Evolutionary conservation across 2,888 invertebrate genomes (phyloP).

Genomic region (Pseudococcus longispinus): DNA sequence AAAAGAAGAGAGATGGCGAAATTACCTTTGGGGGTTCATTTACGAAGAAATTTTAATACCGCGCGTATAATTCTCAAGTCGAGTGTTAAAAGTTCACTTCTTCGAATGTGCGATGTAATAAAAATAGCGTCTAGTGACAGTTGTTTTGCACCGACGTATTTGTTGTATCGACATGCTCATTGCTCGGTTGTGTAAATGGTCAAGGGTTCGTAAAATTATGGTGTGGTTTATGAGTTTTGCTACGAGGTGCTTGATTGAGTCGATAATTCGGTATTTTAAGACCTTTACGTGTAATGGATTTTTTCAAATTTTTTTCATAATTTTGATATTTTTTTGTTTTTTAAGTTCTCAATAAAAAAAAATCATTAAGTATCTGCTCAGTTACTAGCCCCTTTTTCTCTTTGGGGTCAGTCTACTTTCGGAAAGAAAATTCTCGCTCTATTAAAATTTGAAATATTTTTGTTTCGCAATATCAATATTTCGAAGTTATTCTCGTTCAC

Average conservation of each 20-base stretch:
- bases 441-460: no score
- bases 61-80: conserved; percentile 18
- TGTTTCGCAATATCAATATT: no score
- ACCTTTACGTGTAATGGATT: neutral
- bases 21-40: conserved; percentile 57
- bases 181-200: neutral
- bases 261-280: neutral
- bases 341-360: no score
- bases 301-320: no score
- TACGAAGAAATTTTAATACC: conserved; percentile 55
- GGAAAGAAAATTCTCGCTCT: no score
- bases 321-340: no score
- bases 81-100: conserved; percentile 46
- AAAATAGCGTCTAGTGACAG: conserved; percentile 20
- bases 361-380: no score
- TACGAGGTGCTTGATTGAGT: neutral
- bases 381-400: no score
- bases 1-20: neutral
- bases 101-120: conserved; percentile 41
- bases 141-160: neutral
- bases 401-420: no score
- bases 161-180: neutral
- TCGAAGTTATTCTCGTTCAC: no score
- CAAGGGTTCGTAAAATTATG: conserved; percentile 20
- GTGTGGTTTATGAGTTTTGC: neutral